Percentiles rank a stretch among this genome's conserved stretches.
These are phyloP conservation scores for Octopus bimaculoides DNA, from an alignment of 1,140 invertebrate species.

Conservation along the genomic window DNA sequence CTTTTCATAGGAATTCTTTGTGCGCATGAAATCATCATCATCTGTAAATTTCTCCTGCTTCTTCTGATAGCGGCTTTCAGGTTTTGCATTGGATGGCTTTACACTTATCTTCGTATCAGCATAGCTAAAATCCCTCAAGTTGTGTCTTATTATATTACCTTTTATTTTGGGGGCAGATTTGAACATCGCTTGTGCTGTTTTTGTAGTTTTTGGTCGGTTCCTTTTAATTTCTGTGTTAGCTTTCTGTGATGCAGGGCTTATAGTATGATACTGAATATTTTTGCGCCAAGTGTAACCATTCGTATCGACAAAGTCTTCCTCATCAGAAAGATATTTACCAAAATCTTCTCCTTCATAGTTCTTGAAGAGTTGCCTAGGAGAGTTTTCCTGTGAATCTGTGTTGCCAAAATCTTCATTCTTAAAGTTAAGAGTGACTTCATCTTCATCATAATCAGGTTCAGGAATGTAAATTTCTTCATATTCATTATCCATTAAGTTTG, in stretches of 20 bases:
- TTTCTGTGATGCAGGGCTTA: conserved; percentile 12
- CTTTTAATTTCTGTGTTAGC: conserved; percentile 14
- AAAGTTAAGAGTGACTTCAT: conserved; percentile 25
- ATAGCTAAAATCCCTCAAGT: conserved; percentile 25
- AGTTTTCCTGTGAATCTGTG: background rate
- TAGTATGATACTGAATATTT: background rate
- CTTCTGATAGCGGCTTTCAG: background rate
- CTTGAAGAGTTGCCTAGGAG: conserved; percentile 14
- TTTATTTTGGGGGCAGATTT: conserved; percentile 7
- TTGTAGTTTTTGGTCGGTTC: conserved; percentile 12
- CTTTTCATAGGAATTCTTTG: background rate
- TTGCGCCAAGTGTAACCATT: background rate
- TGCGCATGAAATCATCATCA: background rate
- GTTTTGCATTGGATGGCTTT: background rate
- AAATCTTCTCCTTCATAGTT: conserved; percentile 27
- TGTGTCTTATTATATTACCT: background rate
- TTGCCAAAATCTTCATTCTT: conserved; percentile 18
- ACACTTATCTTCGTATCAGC: conserved; percentile 28
- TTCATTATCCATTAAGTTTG: background rate
- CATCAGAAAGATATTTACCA: conserved; percentile 23
- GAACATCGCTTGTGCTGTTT: background rate
- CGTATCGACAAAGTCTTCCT: conserved; percentile 11
- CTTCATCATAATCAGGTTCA: conserved; percentile 28
- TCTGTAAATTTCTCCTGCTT: background rate
- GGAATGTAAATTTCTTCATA: conserved; percentile 22